Percentiles rank a stretch among this genome's conserved stretches.
These are phyloP conservation scores for Actinia equina DNA, from an alignment of 64 coral and sea anemone genomes.

Conservation along the genomic window DNA sequence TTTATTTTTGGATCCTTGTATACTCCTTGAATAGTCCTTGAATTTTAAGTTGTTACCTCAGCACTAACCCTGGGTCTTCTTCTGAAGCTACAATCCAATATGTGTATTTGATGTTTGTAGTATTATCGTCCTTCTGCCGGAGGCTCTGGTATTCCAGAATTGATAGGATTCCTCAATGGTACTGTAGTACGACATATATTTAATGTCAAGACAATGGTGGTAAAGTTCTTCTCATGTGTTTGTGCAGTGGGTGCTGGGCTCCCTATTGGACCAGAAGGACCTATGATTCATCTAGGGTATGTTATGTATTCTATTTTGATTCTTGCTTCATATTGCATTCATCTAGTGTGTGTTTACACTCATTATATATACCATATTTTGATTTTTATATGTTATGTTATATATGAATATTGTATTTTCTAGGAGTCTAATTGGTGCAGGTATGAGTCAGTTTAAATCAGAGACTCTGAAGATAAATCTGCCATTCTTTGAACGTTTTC, in stretches of 20 bases:
- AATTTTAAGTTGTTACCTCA: too few relatives aligned
- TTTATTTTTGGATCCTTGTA: too few relatives aligned
- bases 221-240: slow-evolving; percentile 97
- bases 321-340: slow-evolving; percentile 74
- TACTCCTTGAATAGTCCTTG: too few relatives aligned
- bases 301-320: not conserved
- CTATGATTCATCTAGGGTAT: slow-evolving; percentile 92
- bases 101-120: slow-evolving; percentile 18
- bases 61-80: too few relatives aligned
- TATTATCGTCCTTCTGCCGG: slow-evolving; percentile 85
- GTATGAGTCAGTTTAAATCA: slow-evolving; percentile 95
- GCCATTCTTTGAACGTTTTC: slow-evolving; percentile 97
- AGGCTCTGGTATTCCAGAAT: slow-evolving; percentile 88
- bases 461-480: slow-evolving; percentile 88
- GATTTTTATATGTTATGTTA: not conserved
- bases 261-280: slow-evolving; percentile 87
- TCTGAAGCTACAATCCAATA: not conserved
- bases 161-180: slow-evolving; percentile 95
- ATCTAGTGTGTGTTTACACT: slow-evolving; percentile 67
- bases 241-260: slow-evolving; percentile 88
- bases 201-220: slow-evolving; percentile 85
- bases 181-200: slow-evolving; percentile 90
- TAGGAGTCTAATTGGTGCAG: slow-evolving; percentile 96
- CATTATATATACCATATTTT: not conserved
- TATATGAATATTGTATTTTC: not conserved